phyloP scores from a whole-genome alignment of 2,797 vertebrate genomes.

The Galaxias olidus region DNA sequence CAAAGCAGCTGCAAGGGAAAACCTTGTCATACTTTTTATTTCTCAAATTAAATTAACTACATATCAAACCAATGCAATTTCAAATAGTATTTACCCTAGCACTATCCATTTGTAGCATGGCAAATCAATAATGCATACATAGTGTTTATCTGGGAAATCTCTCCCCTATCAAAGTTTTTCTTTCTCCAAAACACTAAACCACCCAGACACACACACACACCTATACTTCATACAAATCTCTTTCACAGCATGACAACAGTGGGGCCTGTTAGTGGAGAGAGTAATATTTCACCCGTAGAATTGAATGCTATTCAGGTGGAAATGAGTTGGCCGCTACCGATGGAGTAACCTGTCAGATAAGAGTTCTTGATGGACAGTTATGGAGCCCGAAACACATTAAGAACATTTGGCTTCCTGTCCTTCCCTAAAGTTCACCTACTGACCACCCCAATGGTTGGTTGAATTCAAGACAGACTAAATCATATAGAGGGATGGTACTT shows the following conservation, averaged over 20 bases:
- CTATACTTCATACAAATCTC: constrained; percentile 13
- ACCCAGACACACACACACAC: background rate
- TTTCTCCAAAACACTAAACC: background rate
- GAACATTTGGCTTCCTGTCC: constrained; percentile 9
- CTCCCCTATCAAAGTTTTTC: background rate
- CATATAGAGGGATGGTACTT: background rate
- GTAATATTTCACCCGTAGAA: constrained; percentile 54
- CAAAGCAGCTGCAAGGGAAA: too few relatives aligned
- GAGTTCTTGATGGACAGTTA: constrained; percentile 45
- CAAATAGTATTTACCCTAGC: too few relatives aligned
- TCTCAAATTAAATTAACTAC: too few relatives aligned
- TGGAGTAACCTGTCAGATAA: constrained; percentile 37
- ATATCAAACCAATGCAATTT: too few relatives aligned
- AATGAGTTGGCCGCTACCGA: constrained; percentile 50
- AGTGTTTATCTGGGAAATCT: too few relatives aligned
- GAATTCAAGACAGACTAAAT: background rate
- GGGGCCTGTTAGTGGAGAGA: constrained; percentile 25
- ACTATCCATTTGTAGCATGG: too few relatives aligned
- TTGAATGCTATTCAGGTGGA: constrained; percentile 53
- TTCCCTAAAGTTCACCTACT: too few relatives aligned
- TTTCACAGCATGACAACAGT: constrained; percentile 25
- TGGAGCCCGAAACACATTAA: constrained; percentile 30
- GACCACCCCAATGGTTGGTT: background rate
- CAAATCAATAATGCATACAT: too few relatives aligned
- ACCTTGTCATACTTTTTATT: too few relatives aligned